Evolutionary conservation across 2,797 vertebrate genomes (phyloP).

Genomic region (Cynopterus sphinx): DNA sequence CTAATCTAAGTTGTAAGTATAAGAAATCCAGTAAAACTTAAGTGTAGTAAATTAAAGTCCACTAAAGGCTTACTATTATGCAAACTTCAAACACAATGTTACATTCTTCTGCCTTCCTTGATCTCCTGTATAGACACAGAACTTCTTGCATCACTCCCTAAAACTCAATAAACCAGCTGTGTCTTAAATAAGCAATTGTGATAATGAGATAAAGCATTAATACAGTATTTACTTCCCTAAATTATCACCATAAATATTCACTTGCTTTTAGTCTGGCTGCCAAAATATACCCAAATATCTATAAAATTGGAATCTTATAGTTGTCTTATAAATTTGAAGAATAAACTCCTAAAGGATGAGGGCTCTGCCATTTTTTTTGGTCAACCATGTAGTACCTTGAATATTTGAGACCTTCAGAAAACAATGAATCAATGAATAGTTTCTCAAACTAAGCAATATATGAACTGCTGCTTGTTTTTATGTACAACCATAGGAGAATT

Average conservation of each 20-base stretch:
- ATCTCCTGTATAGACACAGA: background rate
- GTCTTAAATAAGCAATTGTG: background rate
- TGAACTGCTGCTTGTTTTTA: slow-evolving; percentile 55
- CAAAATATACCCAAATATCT: slow-evolving; percentile 31
- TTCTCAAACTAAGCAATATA: slow-evolving; percentile 41
- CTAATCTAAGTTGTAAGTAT: background rate
- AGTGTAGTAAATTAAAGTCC: background rate
- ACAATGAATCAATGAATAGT: background rate
- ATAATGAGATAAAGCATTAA: background rate
- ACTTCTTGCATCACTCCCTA: background rate
- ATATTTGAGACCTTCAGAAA: slow-evolving; percentile 21
- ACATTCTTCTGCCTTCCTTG: background rate
- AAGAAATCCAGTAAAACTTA: slow-evolving; percentile 16
- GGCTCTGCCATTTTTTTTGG: background rate
- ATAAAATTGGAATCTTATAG: background rate
- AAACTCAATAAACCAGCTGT: background rate
- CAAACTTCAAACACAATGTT: background rate
- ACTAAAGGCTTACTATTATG: background rate
- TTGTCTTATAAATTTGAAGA: slow-evolving; percentile 47
- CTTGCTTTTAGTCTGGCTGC: slow-evolving; percentile 37
- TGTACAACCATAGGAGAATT: slow-evolving; percentile 57
- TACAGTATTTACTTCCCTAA: background rate
- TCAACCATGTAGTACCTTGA: background rate
- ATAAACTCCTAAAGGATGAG: background rate
- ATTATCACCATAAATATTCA: background rate